These are phyloP conservation scores for Pomatostomus ruficeps DNA, from an alignment of 2,113 vertebrate genomes.

Conservation along the genomic window DNA sequence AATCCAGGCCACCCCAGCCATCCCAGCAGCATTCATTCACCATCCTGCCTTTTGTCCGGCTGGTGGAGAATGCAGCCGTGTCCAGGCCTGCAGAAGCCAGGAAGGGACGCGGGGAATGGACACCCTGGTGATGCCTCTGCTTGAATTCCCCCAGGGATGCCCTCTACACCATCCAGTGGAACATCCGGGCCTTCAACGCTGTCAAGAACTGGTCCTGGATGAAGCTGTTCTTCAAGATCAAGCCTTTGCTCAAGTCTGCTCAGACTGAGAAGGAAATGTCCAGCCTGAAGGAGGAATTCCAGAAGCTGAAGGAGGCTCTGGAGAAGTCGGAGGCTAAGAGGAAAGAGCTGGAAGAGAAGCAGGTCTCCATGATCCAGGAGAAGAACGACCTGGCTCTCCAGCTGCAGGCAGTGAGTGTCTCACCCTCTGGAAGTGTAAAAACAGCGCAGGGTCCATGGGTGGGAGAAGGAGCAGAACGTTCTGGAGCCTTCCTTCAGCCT, in stretches of 20 bases:
- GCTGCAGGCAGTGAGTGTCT: conserved; percentile 85
- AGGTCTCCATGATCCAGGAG: conserved; percentile 88
- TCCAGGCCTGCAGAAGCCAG: background rate
- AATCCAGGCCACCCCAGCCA: background rate
- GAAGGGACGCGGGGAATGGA: background rate
- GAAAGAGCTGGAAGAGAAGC: conserved; percentile 90
- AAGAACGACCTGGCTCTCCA: conserved; percentile 91
- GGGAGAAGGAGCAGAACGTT: background rate
- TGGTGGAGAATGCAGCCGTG: background rate
- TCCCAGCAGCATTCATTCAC: background rate
- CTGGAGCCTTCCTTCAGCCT: background rate
- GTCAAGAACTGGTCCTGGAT: conserved; percentile 98
- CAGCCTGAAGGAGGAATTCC: conserved; percentile 82
- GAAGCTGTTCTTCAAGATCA: conserved; percentile 97
- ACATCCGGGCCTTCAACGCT: conserved; percentile 87
- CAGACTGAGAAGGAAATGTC: conserved; percentile 89
- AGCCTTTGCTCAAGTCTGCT: conserved; percentile 87
- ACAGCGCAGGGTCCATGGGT: background rate
- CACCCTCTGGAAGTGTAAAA: background rate
- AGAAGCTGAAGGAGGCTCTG: conserved; percentile 85
- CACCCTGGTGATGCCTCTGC: background rate
- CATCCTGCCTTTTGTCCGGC: background rate
- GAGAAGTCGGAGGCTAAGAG: conserved; percentile 86
- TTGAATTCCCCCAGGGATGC: conserved; percentile 68
- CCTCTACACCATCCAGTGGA: conserved; percentile 92